A percentile compares a stretch with the other conserved stretches of the same genome.
phyloP scores from a whole-genome alignment of 2,113 vertebrate species.

The Dromas ardeola region DNA sequence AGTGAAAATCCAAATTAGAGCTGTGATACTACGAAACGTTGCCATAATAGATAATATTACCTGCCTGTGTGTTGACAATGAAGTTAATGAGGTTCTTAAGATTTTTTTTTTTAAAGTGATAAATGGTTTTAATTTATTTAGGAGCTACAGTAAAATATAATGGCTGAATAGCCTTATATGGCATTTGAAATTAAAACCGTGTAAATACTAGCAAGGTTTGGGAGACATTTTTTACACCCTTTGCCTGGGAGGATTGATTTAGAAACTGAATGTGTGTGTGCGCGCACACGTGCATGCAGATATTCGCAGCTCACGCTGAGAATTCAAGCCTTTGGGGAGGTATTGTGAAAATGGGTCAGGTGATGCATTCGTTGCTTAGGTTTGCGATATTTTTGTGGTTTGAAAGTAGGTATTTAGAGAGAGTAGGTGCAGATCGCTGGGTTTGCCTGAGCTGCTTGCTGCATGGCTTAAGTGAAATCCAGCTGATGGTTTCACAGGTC shows the following conservation, averaged over 20 bases:
- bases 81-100: slow-evolving; percentile 54
- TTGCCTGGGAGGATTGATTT: slow-evolving; percentile 36
- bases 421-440: not conserved
- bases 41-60: slow-evolving; percentile 12
- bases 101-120: slow-evolving; percentile 15
- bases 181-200: slow-evolving; percentile 60
- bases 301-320: not conserved
- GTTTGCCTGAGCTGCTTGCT: not conserved
- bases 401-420: not conserved
- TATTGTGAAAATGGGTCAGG: slow-evolving; percentile 16
- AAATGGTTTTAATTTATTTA: slow-evolving; percentile 65
- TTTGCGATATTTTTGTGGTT: not conserved
- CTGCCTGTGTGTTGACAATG: not conserved
- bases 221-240: slow-evolving; percentile 25
- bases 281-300: fast-evolving
- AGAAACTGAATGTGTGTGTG: not conserved
- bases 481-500: not conserved
- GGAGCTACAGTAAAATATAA: slow-evolving; percentile 29
- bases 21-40: not conserved
- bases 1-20: not conserved
- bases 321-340: not conserved
- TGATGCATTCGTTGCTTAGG: not conserved
- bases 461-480: not conserved
- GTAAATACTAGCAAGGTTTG: slow-evolving; percentile 28
- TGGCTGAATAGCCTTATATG: slow-evolving; percentile 21